These are phyloP conservation scores for Accipiter cooperii DNA, from an alignment of 2,113 vertebrate species.

Conservation along the genomic window DNA sequence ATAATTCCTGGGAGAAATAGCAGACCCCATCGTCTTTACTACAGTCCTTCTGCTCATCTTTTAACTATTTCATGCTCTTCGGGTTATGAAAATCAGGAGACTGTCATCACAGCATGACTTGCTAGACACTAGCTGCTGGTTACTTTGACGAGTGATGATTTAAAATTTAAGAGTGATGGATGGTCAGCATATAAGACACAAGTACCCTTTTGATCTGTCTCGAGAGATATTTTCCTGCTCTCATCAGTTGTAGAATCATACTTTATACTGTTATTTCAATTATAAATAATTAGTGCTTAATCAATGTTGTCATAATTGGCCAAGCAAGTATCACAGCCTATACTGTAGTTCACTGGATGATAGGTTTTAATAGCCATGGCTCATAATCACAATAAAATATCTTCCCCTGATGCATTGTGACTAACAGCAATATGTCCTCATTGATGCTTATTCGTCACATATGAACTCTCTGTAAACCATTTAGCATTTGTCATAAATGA, in stretches of 20 bases:
- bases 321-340: background rate
- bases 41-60: background rate
- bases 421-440: background rate
- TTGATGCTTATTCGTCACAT: background rate
- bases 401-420: background rate
- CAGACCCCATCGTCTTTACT: background rate
- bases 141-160: background rate
- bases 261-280: background rate
- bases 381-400: background rate
- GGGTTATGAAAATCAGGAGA: background rate
- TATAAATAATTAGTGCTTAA: conserved; percentile 26
- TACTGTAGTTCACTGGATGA: background rate
- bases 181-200: background rate
- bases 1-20: background rate
- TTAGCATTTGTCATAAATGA: background rate
- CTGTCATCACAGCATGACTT: background rate
- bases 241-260: background rate
- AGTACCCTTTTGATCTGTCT: background rate
- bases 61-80: background rate
- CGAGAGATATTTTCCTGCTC: background rate
- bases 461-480: background rate
- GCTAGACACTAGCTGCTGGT: background rate
- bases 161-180: background rate
- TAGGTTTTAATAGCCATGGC: background rate
- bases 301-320: background rate